Base-by-base conservation (phyloP, 2,797 vertebrate species). In the Synaphobranchus kaupii region DNA sequence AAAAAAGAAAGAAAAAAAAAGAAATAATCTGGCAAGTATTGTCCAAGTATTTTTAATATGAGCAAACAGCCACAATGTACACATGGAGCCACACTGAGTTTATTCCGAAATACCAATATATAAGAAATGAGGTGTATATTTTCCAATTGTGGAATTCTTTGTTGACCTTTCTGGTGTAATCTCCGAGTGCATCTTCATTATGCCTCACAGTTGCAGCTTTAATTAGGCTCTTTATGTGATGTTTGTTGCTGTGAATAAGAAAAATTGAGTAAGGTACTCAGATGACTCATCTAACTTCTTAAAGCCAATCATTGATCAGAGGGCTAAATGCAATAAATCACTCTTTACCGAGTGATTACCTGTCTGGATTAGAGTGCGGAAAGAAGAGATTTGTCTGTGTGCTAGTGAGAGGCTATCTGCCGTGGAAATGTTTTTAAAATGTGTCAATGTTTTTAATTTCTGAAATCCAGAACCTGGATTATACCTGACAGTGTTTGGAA, bases 211-310 rank as follows among this genome's bases (percentile, higher is more conserved):
- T 73, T 31, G 13, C 68, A 73, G 68, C 3, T 9, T 2, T 73
- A 73, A 39, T 73, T 31, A 73, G 68, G 12, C 68, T 71, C n/a
- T 34, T 31, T 31, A 71, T 28, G 68, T 31, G 68, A 73, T 73
- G 31, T 73, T 73, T 73, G 12, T 73, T 73, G 28, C 68, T 34
- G 31, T 73, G 28, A 31, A 73, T 31, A 39, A 39, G 50, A 83
- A 68, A 73, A 73, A 73, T 34, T 34, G 68, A 73, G 20, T 68
- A 73, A 15, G 3, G 68, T 73, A 73, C 68, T 73, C 31, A 73
- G 31, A 73, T 73, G 68, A 73, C 68, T 73, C 68, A 73, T 73
- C 68, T 73, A 13, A 39, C 68, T n/a, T 66, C 25, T 31, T 73
- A 73, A 73, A 31, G 28, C 28, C 68, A 34, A 73, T 39, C 28